Conservation (phyloP, 1,140 invertebrate species). For the Vanessa atalanta region DNA sequence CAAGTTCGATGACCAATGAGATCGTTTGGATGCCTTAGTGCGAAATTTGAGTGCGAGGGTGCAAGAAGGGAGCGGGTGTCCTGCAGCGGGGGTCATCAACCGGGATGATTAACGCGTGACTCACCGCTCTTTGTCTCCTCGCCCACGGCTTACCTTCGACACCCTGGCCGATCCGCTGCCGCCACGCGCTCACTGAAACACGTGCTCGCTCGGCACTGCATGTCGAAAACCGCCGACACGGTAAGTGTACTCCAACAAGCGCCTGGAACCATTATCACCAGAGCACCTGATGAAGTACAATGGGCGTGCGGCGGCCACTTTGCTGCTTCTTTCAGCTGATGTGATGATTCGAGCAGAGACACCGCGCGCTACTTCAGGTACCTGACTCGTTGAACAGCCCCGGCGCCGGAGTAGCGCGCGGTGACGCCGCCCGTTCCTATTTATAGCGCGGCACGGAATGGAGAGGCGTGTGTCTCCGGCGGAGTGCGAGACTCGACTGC, state of each 20-base stretch:
- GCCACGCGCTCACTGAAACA: conserved; percentile 46
- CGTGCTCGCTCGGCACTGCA: conserved; percentile 28
- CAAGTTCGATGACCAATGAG: conserved; percentile 75
- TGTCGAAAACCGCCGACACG: conserved; percentile 82
- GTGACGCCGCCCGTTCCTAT: conserved; percentile 62
- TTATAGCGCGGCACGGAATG: conserved; percentile 51
- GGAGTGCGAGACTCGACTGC: conserved; percentile 67
- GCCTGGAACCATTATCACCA: conserved; percentile 93
- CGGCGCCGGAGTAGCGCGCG: conserved; percentile 76
- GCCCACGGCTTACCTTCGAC: conserved; percentile 52
- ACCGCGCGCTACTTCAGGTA: conserved; percentile 98
- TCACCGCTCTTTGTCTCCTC: conserved; percentile 69
- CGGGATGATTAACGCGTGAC: conserved; percentile 62
- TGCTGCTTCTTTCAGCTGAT: conserved; percentile 3
- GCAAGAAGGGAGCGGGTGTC: conserved; percentile 52
- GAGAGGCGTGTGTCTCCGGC: conserved; percentile 54
- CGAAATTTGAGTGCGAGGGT: conserved; percentile 66
- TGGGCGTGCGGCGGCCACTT: conserved; percentile 89
- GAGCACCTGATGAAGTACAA: conserved; percentile 99
- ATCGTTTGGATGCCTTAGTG: conserved; percentile 53
- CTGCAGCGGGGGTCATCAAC: conserved; percentile 65
- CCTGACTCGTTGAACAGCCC: conserved; percentile 89
- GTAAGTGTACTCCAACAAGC: conserved; percentile 97
- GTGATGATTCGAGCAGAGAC: conserved; percentile 70
- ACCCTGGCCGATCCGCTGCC: conserved; percentile 37